Base-by-base conservation (phyloP, 2,797 vertebrate genomes). In the Hylomyscus alleni region DNA sequence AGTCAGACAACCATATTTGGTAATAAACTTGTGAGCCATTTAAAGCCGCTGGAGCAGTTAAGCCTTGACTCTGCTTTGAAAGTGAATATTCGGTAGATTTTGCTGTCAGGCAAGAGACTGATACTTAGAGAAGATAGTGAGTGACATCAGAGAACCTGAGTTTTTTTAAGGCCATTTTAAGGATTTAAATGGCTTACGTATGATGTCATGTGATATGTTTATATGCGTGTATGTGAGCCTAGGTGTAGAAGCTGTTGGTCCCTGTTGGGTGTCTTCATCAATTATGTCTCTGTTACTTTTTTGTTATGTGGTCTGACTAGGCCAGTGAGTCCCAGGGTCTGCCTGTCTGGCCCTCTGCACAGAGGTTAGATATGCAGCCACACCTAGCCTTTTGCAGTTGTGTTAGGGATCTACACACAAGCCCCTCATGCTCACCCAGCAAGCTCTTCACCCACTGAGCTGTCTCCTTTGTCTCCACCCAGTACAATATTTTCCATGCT, bases 1-100 rank as follows among this genome's bases (percentile, higher is more conserved):
- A n/a, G 93, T 77, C 94, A 77, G 78, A 44, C 77, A 54, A 0
- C 97, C 78, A 1, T 93, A 69, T 95, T 96, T 94, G 95, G 96
- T 85, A 94, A 91, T 85, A 84, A 96, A 89, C 47, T 69, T 31
- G 75, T 12, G 65, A 92, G 31, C 11, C 2, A 34, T 92, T 93
- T 34, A n/a, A 89, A 95, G 72, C 93, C 34, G 31, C 90, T 89
- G 56, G 83, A 75, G 90, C 60, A 2, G 50, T 17, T 89, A 95
- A 91, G 85, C 85, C 82, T 34, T 62, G 87, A 65, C 89, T 87
- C 19, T 80, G 75, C 93, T 88, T 52, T 37, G 3, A 88, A 91
- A 15, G 58, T 91, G 31, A 47, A 9, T 54, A 73, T 81, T 91
- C 7, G 10, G 13, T 13, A 93, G 78, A 92, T 95, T 78, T 78